Evolutionary conservation across 2,113 vertebrate species (phyloP), one percentile per base, ranked within the genome.

Genomic region (Polyodon spathula): DNA sequence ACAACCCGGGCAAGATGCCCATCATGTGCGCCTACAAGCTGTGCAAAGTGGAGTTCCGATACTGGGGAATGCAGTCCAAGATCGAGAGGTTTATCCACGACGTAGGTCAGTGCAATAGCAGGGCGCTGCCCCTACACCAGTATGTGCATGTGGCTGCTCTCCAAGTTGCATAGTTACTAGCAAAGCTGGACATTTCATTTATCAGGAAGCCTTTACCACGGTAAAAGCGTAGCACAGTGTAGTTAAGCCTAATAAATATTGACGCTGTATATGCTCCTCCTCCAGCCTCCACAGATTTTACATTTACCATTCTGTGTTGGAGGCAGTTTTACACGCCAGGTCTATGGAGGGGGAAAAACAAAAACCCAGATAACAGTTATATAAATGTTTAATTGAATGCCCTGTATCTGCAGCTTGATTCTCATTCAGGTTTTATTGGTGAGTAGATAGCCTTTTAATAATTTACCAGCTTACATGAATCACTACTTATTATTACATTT

Each of bases 41-140:
- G 42, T 99, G 96, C 73, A 99, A 99, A 82, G 96, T 99, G 65
- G 96, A 99, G 80, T 99, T 99, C 79, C 90, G 96, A 62, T 99
- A 99, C 81, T 99, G 96, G 96, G 96, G 96, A 60, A 99, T 99
- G 96, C 96, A 99, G 84, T 95, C 95, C 1, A 99, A 99, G 81
- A 99, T 99, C 0, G 96, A 99, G 72, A 82, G 96, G 43, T 99
- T 98, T 73, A 98, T 99, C 84, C 96, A 99, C 1, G 96, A 99
- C 40, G 94, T 96, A 1, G 96, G 96, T 99, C 72, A 84, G 94
- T 78, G 4, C 0, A 15, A 14, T 6, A 8, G 0, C 11, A 14
- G 27, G 27, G 27, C 27, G 27, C 27, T 27, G 27, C 27, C 3
- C 27, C 27, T 27, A 27, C 27, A 27, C 27, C 27, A 27, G 3